Percentiles rank a stretch among this genome's conserved stretches.
phyloP scores from a whole-genome alignment of 2,797 vertebrate species.

The Linurgus olivaceus region DNA sequence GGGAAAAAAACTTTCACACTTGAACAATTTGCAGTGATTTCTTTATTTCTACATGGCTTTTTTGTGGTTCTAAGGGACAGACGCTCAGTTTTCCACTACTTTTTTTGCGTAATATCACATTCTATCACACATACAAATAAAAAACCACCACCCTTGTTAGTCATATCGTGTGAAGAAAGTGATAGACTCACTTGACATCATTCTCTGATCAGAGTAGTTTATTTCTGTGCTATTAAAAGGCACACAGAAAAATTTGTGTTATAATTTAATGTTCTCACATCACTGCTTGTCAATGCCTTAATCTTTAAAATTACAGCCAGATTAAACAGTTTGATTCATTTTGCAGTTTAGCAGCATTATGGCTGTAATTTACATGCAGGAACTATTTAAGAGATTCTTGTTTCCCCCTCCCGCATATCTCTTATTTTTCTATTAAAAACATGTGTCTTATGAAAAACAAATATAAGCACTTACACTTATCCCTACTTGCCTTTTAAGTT shows the following conservation, averaged over 20 bases:
- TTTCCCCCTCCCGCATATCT: accelerated
- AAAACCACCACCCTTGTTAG: neutral
- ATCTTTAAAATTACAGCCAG: neutral
- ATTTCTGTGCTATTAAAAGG: neutral
- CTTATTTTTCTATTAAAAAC: neutral
- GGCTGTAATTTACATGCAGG: neutral
- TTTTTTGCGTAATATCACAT: neutral
- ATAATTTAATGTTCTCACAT: neutral
- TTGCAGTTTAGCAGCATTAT: neutral
- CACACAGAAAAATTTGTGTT: neutral
- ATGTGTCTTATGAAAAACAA: neutral
- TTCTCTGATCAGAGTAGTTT: neutral
- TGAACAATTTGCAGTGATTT: neutral
- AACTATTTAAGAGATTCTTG: neutral
- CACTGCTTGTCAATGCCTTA: neutral
- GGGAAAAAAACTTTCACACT: neutral
- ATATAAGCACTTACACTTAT: neutral
- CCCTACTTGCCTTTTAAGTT: neutral
- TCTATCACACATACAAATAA: neutral
- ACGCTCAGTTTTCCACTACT: neutral
- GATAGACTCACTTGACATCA: neutral
- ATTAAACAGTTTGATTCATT: neutral
- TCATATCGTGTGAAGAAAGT: neutral
- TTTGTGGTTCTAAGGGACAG: neutral
- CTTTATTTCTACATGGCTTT: neutral